Base-by-base conservation (phyloP, 2,888 invertebrate genomes). In the Malacosoma neustria region DNA sequence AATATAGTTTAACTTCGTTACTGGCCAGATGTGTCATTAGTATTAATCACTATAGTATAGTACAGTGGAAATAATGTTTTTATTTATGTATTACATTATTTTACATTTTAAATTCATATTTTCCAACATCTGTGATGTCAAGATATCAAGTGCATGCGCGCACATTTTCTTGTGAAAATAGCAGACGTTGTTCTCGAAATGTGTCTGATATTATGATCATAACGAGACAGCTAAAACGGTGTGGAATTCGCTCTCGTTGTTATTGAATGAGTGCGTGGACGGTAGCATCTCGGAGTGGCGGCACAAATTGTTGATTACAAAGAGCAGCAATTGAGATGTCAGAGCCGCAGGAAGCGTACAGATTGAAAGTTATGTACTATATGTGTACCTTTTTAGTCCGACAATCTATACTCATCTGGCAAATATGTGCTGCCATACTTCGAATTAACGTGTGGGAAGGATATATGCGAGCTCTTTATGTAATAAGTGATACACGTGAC, bases 311-410 rank as follows among this genome's bases (percentile, higher is more conserved):
- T 69, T 76, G 77, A 80, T 82, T 80, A 82, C 80, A 82, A 82
- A 82, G 84, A 82, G 79, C 76, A 76, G 68, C 81, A 79, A 82
- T 82, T 82, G 81, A 81, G 74, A 73, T 70, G 77, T 79, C 73
- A 72, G 66, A 60, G 61, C 45, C 67, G 70, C 80, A 81, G 82
- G 81, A 82, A 79, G 62, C 57, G 61, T 48, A 51, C 67, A 70
- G 70, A 81, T 84, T 82, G 80, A 76, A 75, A 81, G 72, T 79
- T 77, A 79, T 79, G 72, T 72, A n/a, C n/a, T n/a, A 68, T 73
- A 65, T 58, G 52, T 37, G 33, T 38, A 38, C 48, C 46, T 53
- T 52, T 49, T 52, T 48, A 22, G 22, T 49, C 54, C 45, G 45
- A 51, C 60, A 56, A 59, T 60, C 54, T 54, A 51, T 49, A 46